Evolutionary conservation across 2,113 vertebrate species (phyloP), one percentile per base, ranked within the genome.

Genomic region (Phaethornis superciliosus): DNA sequence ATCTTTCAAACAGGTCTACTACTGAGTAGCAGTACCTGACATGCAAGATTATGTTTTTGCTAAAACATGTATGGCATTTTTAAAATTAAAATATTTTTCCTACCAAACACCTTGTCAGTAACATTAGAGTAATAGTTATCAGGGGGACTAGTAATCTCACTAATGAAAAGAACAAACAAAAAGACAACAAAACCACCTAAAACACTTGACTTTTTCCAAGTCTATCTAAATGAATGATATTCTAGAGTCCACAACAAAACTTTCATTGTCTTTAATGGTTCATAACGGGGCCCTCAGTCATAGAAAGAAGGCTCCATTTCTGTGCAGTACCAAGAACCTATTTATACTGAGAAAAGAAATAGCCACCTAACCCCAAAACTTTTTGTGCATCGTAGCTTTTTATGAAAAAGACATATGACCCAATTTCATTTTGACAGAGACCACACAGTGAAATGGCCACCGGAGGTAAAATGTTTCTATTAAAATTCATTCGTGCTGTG

Each of bases 341-440:
- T 81, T 81, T 72, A 81, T 26, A 18, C 18, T 27, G 7, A 76
- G 12, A 58, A 78, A 94, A 90, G 28, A 81, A 88, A 89, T 8
- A 21, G 18, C 9, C 32, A 72, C 44, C n/a, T 76, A 75, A 93
- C 86, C 33, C 30, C 64, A 35, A 15, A 69, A 75, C 11, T 32
- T 82, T 93, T 72, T 68, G 47, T 75, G 14, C 42, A 51, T 68
- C 79, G 78, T 47, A 74, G 56, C 13, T 81, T 89, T 94, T 64
- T 51, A 81, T 86, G 83, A 79, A 91, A 87, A 89, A 91, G 65
- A 75, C 16, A 19, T 77, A 78, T 33, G 44, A 89, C 33, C 44
- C 60, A 67, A 90, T 71, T 90, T 94, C 24, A 59, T 74, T 95
- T 74, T 85, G 55, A 95, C 64, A 75, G 60, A 92, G 92, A 52